These are phyloP conservation scores for Mimas tiliae DNA, from an alignment of 2,888 invertebrate genomes.

Conservation along the genomic window DNA sequence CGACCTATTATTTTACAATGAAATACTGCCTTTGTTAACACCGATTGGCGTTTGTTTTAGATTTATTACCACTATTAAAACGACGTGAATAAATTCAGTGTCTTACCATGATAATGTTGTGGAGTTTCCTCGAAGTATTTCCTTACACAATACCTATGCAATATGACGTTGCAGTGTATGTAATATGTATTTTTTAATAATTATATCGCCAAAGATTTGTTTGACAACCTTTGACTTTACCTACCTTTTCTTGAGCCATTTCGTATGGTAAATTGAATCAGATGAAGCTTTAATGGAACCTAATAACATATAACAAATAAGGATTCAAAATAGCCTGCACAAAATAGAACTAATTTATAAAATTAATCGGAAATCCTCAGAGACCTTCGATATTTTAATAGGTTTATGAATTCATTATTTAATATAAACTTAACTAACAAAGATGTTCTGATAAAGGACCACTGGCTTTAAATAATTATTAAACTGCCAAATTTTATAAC, in stretches of 20 bases:
- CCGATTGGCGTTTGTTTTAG: slow-evolving; percentile 41
- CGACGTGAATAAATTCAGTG: slow-evolving; percentile 5
- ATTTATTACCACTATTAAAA: slow-evolving; percentile 22
- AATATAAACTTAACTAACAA: neutral
- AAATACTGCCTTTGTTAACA: slow-evolving; percentile 41
- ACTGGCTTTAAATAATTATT: slow-evolving; percentile 25
- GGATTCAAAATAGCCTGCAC: neutral
- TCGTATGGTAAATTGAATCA: too few relatives aligned
- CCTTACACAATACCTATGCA: neutral
- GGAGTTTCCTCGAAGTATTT: neutral
- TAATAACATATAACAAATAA: too few relatives aligned
- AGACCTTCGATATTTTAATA: neutral
- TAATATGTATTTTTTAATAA: too few relatives aligned
- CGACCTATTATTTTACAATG: slow-evolving; percentile 46
- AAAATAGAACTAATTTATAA: neutral
- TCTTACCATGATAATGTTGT: neutral
- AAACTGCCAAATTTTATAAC: slow-evolving; percentile 25
- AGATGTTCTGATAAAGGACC: slow-evolving; percentile 3
- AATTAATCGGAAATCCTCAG: neutral
- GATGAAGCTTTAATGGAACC: too few relatives aligned
- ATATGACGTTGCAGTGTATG: neutral
- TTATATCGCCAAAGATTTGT: too few relatives aligned
- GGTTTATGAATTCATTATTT: neutral
- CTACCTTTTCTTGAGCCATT: too few relatives aligned
- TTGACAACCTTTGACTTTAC: too few relatives aligned